Percentiles rank a stretch among this genome's conserved stretches.
Conservation (phyloP, 2,888 invertebrate species). For the Meiosimyza platycephala region DNA sequence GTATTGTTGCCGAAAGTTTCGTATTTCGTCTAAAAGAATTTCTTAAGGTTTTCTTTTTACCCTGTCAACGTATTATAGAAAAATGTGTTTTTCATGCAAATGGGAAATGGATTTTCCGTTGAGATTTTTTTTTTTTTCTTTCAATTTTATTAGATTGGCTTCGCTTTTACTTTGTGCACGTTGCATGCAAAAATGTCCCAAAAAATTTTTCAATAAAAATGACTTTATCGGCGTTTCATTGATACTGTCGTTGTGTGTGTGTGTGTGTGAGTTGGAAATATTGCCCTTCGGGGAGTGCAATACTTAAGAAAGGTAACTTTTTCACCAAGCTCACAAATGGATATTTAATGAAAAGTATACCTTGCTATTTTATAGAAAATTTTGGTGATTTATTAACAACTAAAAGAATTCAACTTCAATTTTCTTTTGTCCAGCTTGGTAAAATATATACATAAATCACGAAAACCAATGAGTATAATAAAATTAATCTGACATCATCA, state of each 20-base stretch:
- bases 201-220: not conserved
- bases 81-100: constrained; percentile 51
- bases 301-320: not conserved
- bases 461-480: too few relatives aligned
- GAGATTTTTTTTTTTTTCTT: not conserved
- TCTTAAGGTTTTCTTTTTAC: constrained; percentile 3
- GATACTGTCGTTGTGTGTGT: constrained; percentile 6
- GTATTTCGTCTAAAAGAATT: constrained; percentile 17
- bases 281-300: constrained; percentile 10
- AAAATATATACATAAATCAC: too few relatives aligned
- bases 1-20: constrained; percentile 18
- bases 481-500: too few relatives aligned
- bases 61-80: constrained; percentile 37
- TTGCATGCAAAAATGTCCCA: constrained; percentile 10
- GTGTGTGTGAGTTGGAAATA: not conserved
- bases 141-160: not conserved
- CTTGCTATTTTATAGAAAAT: too few relatives aligned
- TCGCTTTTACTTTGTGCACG: not conserved
- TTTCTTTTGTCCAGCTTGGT: too few relatives aligned
- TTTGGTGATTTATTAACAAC: too few relatives aligned
- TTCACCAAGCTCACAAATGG: not conserved
- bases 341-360: too few relatives aligned
- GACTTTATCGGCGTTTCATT: constrained; percentile 21
- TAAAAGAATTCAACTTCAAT: too few relatives aligned
- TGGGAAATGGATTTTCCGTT: constrained; percentile 29